phyloP scores from a whole-genome alignment of 92 coral and sea anemone species.

The Plumapathes pennacea region DNA sequence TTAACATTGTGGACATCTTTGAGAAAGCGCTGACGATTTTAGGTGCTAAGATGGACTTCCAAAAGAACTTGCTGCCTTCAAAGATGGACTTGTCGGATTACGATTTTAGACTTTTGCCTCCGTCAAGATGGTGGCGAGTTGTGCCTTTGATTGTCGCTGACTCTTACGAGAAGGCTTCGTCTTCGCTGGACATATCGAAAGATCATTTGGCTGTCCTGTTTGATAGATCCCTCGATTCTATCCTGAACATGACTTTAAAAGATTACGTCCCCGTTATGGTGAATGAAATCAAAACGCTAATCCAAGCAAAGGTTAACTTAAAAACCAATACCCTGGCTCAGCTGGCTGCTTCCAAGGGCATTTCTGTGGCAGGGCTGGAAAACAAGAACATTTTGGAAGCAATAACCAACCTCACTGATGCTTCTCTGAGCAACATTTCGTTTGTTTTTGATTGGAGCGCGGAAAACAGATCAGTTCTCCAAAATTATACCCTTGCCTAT shows the following conservation, averaged over 20 bases:
- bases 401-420: constrained; percentile 16
- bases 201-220: constrained; percentile 46
- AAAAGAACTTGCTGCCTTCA: constrained; percentile 30
- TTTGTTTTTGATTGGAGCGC: constrained; percentile 54
- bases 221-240: constrained; percentile 9
- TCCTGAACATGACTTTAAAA: constrained; percentile 39
- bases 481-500: constrained; percentile 51
- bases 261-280: constrained; percentile 16
- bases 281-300: constrained; percentile 21
- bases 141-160: constrained; percentile 48
- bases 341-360: constrained; percentile 26
- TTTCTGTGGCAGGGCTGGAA: constrained; percentile 14
- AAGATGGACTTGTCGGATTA: constrained; percentile 33
- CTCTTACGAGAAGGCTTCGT: constrained; percentile 39
- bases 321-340: constrained; percentile 9
- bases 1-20: constrained; percentile 40
- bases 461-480: constrained; percentile 20
- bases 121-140: constrained; percentile 56
- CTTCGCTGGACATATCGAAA: constrained; percentile 28
- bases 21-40: constrained; percentile 36
- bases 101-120: constrained; percentile 40
- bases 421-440: constrained; percentile 44
- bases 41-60: constrained; percentile 17
- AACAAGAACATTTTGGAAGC: constrained; percentile 36
- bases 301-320: constrained; percentile 22